Base-by-base conservation (phyloP, 2,888 invertebrate genomes). In the Stenotaenia linearis region DNA sequence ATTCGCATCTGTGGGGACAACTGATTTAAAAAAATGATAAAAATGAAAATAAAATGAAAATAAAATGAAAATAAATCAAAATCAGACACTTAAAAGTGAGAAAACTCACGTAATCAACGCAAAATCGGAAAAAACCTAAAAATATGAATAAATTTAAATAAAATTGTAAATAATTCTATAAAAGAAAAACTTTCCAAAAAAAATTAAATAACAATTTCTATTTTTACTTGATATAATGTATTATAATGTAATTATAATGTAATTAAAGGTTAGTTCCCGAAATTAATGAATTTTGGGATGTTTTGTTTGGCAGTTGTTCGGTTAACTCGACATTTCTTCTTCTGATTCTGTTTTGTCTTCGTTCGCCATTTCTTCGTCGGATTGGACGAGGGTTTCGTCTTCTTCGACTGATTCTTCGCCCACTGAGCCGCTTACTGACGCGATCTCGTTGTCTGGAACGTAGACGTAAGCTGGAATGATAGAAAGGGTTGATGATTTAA, bases 391-490 rank as follows among this genome's bases (percentile, higher is more conserved):
- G 3, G 45, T 40, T 6, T 80, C 79, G 3, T 77, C 78, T 10
- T 50, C 69, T 10, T 40, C 78, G 7, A 77, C 50, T 12, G 75
- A 75, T 25, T 80, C 79, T 21, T 75, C 75, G 7, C 23, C 45
- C 1, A 35, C n/a, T 3, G 79, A 25, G 1, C 30, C 79, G 32
- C 84, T 84, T 23, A 83, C 80, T 15, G 90, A 89, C 82, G 92
- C 93, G 84, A 92, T 91, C 88, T 93, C 93, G 83, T 92, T 93
- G 88, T 94, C 93, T 82, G 95, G 93, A 82, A 95, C 90, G 87
- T 96, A 97, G 89, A 97, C 97, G 87, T 94, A 96, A 74, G 96
- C 96, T 95, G 88, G 0, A 69, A 45, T 7, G n/a, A n/a, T n/a
- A n/a, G n/a, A n/a, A n/a, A n/a, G n/a, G n/a, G n/a, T n/a, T n/a